Evolutionary conservation across 1,140 invertebrate species (phyloP).

Genomic region (Micrasema minimum): DNA sequence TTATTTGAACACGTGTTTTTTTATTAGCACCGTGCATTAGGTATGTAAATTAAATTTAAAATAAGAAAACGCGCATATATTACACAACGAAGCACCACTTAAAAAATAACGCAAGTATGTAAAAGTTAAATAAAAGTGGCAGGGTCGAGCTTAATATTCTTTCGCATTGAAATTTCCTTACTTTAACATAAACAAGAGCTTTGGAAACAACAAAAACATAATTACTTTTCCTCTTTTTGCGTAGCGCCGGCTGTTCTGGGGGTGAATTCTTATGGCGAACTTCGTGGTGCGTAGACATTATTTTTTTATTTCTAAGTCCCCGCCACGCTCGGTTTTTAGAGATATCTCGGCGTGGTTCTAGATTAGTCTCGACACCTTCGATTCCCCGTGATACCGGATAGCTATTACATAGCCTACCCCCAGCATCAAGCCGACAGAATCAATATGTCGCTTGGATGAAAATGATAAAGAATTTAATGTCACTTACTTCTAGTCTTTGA

Average conservation of each 20-base stretch:
- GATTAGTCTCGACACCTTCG: constrained; percentile 50
- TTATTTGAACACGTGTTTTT: no score
- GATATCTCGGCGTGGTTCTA: constrained; percentile 40
- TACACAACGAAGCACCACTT: no score
- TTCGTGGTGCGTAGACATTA: constrained; percentile 28
- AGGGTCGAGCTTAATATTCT: no score
- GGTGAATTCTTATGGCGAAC: constrained; percentile 15
- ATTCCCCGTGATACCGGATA: constrained; percentile 37
- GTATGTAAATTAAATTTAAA: no score
- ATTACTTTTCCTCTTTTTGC: constrained; percentile 25
- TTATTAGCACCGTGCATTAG: no score
- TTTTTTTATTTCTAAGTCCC: neutral
- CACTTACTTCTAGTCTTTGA: no score
- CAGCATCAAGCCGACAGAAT: neutral
- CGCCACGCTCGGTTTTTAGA: neutral
- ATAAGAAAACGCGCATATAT: no score
- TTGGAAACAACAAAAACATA: constrained; percentile 15
- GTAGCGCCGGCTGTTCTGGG: constrained; percentile 15
- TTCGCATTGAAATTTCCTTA: constrained; percentile 3
- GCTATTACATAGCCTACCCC: neutral
- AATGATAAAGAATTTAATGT: constrained; percentile 1
- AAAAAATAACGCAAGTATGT: no score
- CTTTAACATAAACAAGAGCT: constrained; percentile 12
- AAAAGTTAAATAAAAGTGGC: no score
- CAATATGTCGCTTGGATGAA: neutral